These are phyloP conservation scores for Tachycineta bicolor DNA, from an alignment of 2,113 vertebrate species.

Conservation along the genomic window DNA sequence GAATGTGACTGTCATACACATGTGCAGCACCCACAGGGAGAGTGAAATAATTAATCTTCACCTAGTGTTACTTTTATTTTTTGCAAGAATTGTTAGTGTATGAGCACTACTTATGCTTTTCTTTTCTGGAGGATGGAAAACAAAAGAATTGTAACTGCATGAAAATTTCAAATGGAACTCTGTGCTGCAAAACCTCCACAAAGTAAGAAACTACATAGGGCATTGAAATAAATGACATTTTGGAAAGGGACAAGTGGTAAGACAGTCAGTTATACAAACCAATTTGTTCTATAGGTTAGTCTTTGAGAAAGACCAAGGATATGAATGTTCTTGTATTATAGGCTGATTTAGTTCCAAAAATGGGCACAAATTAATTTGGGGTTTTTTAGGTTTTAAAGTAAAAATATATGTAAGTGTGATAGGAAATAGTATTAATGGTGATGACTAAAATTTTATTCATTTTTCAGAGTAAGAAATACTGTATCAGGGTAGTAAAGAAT, in stretches of 20 bases:
- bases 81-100: not conserved
- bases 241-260: not conserved
- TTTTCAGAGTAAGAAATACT: not conserved
- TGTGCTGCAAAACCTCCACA: not conserved
- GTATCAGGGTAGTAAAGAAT: not conserved
- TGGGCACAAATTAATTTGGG: not conserved
- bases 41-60: not conserved
- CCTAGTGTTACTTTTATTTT: not conserved
- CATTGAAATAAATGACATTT: not conserved
- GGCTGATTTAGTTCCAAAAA: not conserved
- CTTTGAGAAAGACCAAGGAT: not conserved
- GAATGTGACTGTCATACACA: not conserved
- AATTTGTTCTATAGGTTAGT: not conserved
- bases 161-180: not conserved
- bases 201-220: not conserved
- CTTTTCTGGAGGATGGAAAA: not conserved
- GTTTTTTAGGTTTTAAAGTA: not conserved
- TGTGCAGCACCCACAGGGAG: not conserved
- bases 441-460: not conserved
- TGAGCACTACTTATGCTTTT: not conserved
- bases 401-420: not conserved
- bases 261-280: not conserved
- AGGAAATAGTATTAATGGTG: not conserved
- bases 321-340: not conserved
- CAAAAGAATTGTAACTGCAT: not conserved